phyloP scores from a whole-genome alignment of 2,888 invertebrate species.

The Tetragnatha montana region DNA sequence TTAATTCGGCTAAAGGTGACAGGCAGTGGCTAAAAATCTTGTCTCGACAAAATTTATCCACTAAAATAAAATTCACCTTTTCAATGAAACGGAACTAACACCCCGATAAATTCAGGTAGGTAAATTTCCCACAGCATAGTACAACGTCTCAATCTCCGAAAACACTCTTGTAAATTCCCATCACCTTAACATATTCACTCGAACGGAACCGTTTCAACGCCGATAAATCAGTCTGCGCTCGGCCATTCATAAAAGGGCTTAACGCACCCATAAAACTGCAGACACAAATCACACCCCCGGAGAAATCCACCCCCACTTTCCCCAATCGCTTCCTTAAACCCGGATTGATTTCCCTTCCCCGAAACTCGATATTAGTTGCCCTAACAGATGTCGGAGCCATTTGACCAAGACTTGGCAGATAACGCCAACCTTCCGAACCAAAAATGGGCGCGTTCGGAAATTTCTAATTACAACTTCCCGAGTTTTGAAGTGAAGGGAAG shows the following conservation, averaged over 20 bases:
- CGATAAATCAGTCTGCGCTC: background rate
- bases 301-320: background rate
- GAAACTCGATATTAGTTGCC: slow-evolving; percentile 28
- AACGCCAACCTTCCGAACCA: background rate
- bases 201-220: background rate
- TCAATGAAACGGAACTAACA: too few relatives aligned
- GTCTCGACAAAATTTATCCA: too few relatives aligned
- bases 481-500: background rate
- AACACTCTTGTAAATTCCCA: background rate
- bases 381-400: slow-evolving; percentile 39
- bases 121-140: too few relatives aligned
- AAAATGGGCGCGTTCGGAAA: slow-evolving; percentile 35
- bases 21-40: too few relatives aligned
- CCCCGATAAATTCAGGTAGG: too few relatives aligned
- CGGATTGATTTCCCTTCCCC: background rate
- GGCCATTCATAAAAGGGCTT: background rate
- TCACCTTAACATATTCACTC: background rate
- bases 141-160: too few relatives aligned
- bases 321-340: background rate
- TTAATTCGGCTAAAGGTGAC: too few relatives aligned
- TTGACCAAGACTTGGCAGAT: slow-evolving; percentile 7
- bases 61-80: too few relatives aligned
- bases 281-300: background rate
- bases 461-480: slow-evolving; percentile 40
- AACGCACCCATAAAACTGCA: background rate